Evolutionary conservation across 64 coral and sea anemone genomes (phyloP).

Genomic region (Astreopora myriophthalma): DNA sequence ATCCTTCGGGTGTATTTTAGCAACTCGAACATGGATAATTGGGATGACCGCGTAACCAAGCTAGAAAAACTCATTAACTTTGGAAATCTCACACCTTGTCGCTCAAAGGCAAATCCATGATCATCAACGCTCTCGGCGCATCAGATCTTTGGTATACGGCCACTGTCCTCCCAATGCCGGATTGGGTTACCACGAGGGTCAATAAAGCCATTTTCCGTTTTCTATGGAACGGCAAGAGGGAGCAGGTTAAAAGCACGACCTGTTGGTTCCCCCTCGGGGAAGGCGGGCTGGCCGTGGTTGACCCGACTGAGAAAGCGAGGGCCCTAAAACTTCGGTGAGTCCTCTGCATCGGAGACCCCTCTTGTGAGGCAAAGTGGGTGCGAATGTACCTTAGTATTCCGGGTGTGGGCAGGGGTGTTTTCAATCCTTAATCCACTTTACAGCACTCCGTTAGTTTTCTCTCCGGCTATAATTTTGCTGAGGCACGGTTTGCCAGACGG

Average conservation of each 20-base stretch:
- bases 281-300: neutral
- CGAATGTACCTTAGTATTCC: too few relatives aligned
- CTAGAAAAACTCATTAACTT: neutral
- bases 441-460: too few relatives aligned
- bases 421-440: neutral
- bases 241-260: neutral
- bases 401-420: neutral
- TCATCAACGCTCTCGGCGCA: neutral
- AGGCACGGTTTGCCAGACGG: neutral
- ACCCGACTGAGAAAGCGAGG: neutral
- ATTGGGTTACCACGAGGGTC: neutral
- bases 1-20: constrained; percentile 18
- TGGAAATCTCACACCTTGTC: constrained; percentile 8
- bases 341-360: neutral
- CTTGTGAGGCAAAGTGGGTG: neutral
- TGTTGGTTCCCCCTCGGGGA: neutral
- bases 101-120: constrained; percentile 35
- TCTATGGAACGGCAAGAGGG: constrained; percentile 31
- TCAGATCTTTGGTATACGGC: constrained; percentile 40
- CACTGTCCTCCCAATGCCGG: neutral
- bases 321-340: neutral
- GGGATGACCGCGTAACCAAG: neutral
- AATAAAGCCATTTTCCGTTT: constrained; percentile 20
- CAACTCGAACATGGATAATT: constrained; percentile 4
- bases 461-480: neutral